Evolutionary conservation across 2,888 invertebrate species (phyloP).

Genomic region (Acanthococcus lagerstroemiae): DNA sequence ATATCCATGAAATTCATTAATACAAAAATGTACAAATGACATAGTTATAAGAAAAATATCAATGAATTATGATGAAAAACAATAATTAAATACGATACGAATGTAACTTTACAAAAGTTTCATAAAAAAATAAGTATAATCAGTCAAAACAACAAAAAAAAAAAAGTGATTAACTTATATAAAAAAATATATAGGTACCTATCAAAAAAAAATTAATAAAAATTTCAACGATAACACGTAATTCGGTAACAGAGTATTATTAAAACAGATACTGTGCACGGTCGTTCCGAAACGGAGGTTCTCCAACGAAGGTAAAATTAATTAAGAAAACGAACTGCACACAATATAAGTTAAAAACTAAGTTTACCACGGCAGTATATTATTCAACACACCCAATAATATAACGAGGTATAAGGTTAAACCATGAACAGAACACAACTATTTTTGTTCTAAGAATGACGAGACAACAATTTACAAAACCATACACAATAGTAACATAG

Average conservation of each 20-base stretch:
- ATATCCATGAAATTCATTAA: background rate
- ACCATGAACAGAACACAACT: too few relatives aligned
- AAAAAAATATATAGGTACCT: constrained; percentile 1
- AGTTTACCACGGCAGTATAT: too few relatives aligned
- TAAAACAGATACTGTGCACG: constrained; percentile 1
- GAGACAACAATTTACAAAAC: too few relatives aligned
- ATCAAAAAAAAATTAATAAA: background rate
- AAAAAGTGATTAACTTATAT: background rate
- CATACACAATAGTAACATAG: too few relatives aligned
- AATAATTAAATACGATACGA: background rate
- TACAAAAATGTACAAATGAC: constrained; percentile 4
- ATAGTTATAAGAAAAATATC: background rate
- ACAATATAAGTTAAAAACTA: background rate
- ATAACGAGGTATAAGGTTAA: too few relatives aligned
- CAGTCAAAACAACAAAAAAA: constrained; percentile 6
- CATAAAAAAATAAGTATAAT: background rate
- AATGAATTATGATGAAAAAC: background rate
- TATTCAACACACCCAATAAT: too few relatives aligned
- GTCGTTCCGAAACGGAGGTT: background rate
- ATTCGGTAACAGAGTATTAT: constrained; percentile 6
- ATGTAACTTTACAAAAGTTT: background rate
- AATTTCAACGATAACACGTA: background rate
- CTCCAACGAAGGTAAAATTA: background rate
- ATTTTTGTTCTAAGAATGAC: too few relatives aligned
- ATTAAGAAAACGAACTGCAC: background rate